Evolutionary conservation across 2,113 vertebrate genomes (phyloP).

Genomic region (Chamaetylas fuelleborni): DNA sequence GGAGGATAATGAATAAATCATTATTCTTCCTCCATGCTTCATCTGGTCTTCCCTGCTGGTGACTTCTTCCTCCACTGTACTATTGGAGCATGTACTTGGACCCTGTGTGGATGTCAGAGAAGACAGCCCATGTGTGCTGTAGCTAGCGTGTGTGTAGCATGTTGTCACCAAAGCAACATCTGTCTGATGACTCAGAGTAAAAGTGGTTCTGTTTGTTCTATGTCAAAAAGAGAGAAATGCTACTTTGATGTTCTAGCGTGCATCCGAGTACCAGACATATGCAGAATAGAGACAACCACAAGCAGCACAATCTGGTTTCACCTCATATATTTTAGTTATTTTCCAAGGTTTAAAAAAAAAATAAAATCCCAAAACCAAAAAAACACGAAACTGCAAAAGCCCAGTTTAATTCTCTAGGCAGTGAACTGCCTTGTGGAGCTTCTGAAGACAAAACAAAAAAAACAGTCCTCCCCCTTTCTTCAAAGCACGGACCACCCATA

Average conservation of each 20-base stretch:
- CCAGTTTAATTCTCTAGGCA: background rate
- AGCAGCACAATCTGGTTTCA: background rate
- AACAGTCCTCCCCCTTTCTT: background rate
- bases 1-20: background rate
- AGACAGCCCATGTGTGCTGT: background rate
- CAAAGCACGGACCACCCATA: background rate
- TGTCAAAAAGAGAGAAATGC: background rate
- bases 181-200: slow-evolving; percentile 34
- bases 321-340: background rate
- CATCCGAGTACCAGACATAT: background rate
- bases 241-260: slow-evolving; percentile 29
- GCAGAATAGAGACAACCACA: background rate
- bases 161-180: slow-evolving; percentile 50
- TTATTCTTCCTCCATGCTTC: background rate
- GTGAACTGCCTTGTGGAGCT: background rate
- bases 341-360: background rate
- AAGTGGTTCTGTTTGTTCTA: slow-evolving; percentile 38
- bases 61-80: background rate
- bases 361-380: background rate
- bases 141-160: background rate
- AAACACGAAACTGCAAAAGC: background rate
- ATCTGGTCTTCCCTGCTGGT: background rate
- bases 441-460: background rate
- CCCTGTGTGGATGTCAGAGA: background rate
- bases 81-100: background rate